A percentile compares a stretch with the other conserved stretches of the same genome.
Conservation (phyloP, 1,140 invertebrate species). For the Sitophilus oryzae region DNA sequence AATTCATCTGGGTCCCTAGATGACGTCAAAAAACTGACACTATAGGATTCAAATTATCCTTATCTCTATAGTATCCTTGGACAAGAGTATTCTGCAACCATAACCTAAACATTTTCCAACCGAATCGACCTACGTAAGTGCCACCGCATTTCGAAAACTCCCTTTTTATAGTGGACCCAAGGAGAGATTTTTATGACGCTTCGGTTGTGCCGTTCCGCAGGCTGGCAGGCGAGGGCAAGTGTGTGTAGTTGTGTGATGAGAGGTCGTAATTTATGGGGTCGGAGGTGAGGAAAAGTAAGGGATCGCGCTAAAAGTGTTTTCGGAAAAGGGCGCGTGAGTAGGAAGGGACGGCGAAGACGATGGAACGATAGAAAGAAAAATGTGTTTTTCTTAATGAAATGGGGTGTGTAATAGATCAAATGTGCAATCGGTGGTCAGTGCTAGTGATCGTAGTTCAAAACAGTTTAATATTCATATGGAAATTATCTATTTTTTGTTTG, state of each 20-base stretch:
- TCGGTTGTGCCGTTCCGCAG: slow-evolving; percentile 8
- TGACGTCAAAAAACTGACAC: too few species aligned
- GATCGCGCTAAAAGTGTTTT: neutral
- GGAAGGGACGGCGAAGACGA: neutral
- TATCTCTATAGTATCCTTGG: too few species aligned
- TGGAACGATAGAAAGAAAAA: neutral
- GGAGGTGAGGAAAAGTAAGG: slow-evolving; percentile 23
- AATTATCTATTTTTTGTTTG: too few species aligned
- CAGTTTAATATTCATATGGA: too few species aligned
- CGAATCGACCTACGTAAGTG: too few species aligned
- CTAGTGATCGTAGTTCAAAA: too few species aligned
- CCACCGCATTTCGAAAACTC: slow-evolving; percentile 10
- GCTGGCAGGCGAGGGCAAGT: slow-evolving; percentile 19
- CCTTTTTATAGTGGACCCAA: slow-evolving; percentile 14
- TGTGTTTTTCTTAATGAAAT: neutral
- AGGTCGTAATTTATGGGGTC: slow-evolving; percentile 25
- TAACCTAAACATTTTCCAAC: too few species aligned
- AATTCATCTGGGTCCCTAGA: too few species aligned
- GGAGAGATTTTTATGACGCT: slow-evolving; percentile 23
- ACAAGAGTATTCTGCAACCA: too few species aligned
- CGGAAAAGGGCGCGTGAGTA: neutral
- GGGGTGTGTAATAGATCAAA: neutral
- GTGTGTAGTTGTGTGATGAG: slow-evolving; percentile 27
- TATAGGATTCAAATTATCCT: too few species aligned
- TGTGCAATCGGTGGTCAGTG: too few species aligned